Conservation (phyloP, 1,140 invertebrate species). For the Heliothis virescens region DNA sequence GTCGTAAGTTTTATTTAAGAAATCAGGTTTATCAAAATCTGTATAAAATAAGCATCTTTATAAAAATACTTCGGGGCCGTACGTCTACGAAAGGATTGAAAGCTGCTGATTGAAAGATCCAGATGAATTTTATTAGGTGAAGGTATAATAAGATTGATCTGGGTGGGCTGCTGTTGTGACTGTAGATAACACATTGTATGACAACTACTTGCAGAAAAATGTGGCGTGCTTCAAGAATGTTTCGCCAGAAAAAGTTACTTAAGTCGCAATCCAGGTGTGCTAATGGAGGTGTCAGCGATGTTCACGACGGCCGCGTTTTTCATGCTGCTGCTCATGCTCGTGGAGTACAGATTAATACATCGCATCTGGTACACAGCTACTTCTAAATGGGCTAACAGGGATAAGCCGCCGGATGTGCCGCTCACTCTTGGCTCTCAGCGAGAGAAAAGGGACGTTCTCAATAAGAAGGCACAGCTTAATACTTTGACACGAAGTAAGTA, state of each 20-base stretch:
- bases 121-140: too few relatives aligned
- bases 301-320: slow-evolving; percentile 60
- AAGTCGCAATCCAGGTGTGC: slow-evolving; percentile 55
- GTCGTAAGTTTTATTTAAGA: slow-evolving; percentile 62
- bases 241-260: slow-evolving; percentile 66
- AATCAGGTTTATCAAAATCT: background rate
- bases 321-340: slow-evolving; percentile 61
- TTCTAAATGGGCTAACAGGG: slow-evolving; percentile 49
- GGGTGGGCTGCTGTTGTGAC: too few relatives aligned
- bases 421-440: slow-evolving; percentile 54
- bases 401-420: slow-evolving; percentile 39
- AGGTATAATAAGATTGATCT: too few relatives aligned
- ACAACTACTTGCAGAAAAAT: slow-evolving; percentile 65
- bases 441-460: slow-evolving; percentile 63
- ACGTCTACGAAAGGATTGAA: too few relatives aligned
- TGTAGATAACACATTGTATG: background rate
- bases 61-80: too few relatives aligned
- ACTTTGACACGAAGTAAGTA: slow-evolving; percentile 53
- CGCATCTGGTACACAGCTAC: slow-evolving; percentile 51
- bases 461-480: slow-evolving; percentile 59
- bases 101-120: too few relatives aligned
- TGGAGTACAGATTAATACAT: slow-evolving; percentile 72
- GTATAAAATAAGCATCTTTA: too few relatives aligned
- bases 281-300: slow-evolving; percentile 66
- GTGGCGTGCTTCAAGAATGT: slow-evolving; percentile 75